Evolutionary conservation across 2,888 invertebrate genomes (phyloP).

Genomic region (Hypomecis punctinalis): DNA sequence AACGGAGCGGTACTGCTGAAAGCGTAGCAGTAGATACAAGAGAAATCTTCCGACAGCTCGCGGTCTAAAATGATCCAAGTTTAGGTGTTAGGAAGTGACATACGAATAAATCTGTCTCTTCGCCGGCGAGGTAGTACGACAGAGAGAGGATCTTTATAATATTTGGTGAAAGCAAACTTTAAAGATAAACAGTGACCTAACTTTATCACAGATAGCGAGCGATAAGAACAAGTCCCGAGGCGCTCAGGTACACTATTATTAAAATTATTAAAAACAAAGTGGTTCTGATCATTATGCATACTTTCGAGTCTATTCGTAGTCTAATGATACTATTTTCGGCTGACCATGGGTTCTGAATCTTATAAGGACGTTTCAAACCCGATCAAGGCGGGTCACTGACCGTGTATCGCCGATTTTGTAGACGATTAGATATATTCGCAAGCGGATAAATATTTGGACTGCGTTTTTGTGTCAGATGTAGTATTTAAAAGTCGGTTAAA

Average conservation of each 20-base stretch:
- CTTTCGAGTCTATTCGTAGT: conserved; percentile 2
- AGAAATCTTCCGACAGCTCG: no score
- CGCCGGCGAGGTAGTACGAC: neutral
- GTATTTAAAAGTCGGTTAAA: neutral
- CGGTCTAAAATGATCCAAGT: no score
- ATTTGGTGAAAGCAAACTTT: conserved; percentile 41
- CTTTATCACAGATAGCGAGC: conserved; percentile 57
- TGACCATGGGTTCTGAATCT: conserved; percentile 9
- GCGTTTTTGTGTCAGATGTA: neutral
- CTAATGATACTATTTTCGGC: conserved; percentile 5
- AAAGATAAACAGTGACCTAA: conserved; percentile 62
- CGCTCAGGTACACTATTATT: conserved; percentile 13
- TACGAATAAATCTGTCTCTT: no score
- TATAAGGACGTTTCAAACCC: neutral
- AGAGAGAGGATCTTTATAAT: neutral
- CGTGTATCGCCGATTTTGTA: conserved; percentile 28
- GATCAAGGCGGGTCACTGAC: conserved; percentile 26
- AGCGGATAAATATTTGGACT: conserved; percentile 1
- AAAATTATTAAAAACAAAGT: conserved; percentile 8
- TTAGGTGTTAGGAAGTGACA: no score
- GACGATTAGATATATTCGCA: conserved; percentile 16
- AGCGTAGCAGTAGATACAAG: no score
- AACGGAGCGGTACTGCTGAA: no score
- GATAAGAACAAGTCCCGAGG: conserved; percentile 16
- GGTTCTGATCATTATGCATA: neutral